Conservation (phyloP, 2,797 vertebrate genomes). For the Gymnopithys bicolor region DNA sequence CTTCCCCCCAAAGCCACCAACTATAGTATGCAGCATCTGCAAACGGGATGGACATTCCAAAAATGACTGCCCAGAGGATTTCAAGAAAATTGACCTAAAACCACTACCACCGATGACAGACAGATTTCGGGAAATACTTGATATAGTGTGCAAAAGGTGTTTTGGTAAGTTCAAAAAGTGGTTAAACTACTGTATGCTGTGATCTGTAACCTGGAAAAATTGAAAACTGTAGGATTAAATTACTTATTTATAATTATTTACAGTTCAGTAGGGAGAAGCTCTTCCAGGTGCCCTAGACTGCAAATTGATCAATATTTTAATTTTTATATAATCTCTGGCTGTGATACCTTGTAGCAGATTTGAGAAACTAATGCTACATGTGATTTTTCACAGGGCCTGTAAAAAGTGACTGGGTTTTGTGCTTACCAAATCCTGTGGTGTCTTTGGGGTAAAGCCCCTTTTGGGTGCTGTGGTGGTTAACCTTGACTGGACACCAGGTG, state of each 20-base stretch:
- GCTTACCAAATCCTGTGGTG: background rate
- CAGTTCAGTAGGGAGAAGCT: background rate
- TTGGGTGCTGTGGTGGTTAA: background rate
- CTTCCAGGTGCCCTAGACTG: background rate
- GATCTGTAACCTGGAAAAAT: background rate
- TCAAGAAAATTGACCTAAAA: slow-evolving; percentile 97
- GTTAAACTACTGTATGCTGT: background rate
- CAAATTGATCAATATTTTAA: background rate
- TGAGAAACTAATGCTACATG: background rate
- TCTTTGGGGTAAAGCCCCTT: background rate
- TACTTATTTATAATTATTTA: background rate
- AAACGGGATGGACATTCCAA: slow-evolving; percentile 97
- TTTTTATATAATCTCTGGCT: background rate
- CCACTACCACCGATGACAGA: slow-evolving; percentile 92
- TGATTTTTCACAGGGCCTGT: background rate
- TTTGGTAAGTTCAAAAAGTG: slow-evolving; percentile 82
- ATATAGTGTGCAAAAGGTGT: slow-evolving; percentile 91
- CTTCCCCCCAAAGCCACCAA: slow-evolving; percentile 84
- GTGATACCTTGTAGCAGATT: background rate
- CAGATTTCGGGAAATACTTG: slow-evolving; percentile 93
- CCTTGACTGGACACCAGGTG: background rate
- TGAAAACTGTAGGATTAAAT: background rate
- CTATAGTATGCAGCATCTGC: slow-evolving; percentile 98
- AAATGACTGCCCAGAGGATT: slow-evolving; percentile 97
- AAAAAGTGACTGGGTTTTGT: background rate